These are phyloP conservation scores for Andricus grossulariae DNA, from an alignment of 1,140 invertebrate genomes.

Conservation along the genomic window DNA sequence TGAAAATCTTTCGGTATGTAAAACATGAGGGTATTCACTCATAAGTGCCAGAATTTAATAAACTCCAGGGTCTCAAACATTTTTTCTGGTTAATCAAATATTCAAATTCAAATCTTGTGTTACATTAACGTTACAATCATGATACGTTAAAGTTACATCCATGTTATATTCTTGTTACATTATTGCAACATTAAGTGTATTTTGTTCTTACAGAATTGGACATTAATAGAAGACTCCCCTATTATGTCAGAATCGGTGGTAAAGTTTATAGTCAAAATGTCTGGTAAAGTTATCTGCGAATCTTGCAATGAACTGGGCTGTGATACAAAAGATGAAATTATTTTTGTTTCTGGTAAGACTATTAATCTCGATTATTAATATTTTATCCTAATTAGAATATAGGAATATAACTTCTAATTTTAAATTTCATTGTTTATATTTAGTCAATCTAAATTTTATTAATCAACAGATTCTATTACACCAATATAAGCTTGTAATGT, in stretches of 20 bases:
- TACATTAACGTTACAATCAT: no score
- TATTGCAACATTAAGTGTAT: background rate
- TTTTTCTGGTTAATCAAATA: no score
- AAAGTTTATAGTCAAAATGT: slow-evolving; percentile 45
- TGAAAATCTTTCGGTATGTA: slow-evolving; percentile 19
- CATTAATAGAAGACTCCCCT: background rate
- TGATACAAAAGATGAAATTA: slow-evolving; percentile 45
- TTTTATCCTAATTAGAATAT: slow-evolving; percentile 2
- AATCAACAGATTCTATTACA: background rate
- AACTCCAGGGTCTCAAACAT: no score
- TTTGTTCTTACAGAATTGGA: slow-evolving; percentile 15
- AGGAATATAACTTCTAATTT: slow-evolving; percentile 47
- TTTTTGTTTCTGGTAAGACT: slow-evolving; percentile 62
- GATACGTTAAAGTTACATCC: no score
- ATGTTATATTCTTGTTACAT: background rate
- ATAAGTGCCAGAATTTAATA: background rate
- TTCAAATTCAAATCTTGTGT: no score
- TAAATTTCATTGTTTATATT: background rate
- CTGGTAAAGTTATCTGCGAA: slow-evolving; percentile 57
- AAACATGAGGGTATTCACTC: background rate
- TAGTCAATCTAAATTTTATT: slow-evolving; percentile 49
- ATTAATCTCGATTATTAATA: background rate
- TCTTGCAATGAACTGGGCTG: slow-evolving; percentile 60
- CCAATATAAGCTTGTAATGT: background rate
- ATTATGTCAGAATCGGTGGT: slow-evolving; percentile 40